phyloP scores from a whole-genome alignment of 2,888 invertebrate species.

The Papilio demoleus region DNA sequence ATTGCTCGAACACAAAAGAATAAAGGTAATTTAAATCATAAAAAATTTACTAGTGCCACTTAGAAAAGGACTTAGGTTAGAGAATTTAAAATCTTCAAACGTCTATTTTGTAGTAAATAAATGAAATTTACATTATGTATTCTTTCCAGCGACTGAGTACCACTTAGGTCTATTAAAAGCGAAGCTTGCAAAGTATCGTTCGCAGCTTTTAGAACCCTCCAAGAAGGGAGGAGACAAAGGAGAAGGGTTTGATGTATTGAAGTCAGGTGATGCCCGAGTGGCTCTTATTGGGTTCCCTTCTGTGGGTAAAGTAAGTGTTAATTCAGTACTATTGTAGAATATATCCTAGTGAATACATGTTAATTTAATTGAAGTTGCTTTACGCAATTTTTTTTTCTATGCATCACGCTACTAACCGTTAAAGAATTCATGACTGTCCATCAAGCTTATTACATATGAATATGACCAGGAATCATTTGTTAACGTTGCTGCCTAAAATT shows the following conservation, averaged over 20 bases:
- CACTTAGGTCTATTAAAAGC: conserved; percentile 99
- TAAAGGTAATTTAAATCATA: conserved; percentile 88
- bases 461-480: too few relatives aligned
- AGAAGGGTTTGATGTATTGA: conserved; percentile 99
- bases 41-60: background rate
- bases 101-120: too few relatives aligned
- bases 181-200: conserved; percentile 96
- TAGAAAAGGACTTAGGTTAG: background rate
- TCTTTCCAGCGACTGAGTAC: conserved; percentile 96
- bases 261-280: conserved; percentile 99
- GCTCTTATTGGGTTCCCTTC: conserved; percentile 99
- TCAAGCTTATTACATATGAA: too few relatives aligned
- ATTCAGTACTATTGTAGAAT: too few relatives aligned
- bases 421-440: too few relatives aligned
- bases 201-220: conserved; percentile 96
- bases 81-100: background rate
- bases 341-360: too few relatives aligned
- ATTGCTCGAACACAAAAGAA: conserved; percentile 99
- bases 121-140: too few relatives aligned
- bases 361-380: background rate
- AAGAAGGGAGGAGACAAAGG: conserved; percentile 96
- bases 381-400: too few relatives aligned
- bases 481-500: too few relatives aligned
- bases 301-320: conserved; percentile 91
- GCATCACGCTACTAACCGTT: too few relatives aligned